Base-by-base conservation (phyloP, 2,888 invertebrate species). In the Erebia epiphron region DNA sequence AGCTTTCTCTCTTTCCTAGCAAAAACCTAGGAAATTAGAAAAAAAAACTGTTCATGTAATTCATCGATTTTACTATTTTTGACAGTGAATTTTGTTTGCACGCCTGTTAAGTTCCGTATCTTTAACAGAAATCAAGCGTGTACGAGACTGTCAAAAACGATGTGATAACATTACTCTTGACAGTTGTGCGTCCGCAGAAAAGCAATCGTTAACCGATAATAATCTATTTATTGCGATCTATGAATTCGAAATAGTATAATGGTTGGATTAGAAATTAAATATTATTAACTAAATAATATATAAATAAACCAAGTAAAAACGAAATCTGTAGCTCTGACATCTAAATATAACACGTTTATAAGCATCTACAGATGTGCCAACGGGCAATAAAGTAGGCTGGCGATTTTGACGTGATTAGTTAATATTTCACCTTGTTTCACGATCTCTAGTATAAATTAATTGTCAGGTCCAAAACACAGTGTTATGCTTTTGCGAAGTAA, bases 331-430 rank as follows among this genome's bases (percentile, higher is more conserved):
- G 41, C 11, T 21, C 66, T 66, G 66, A 57, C 56, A 43, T 57
- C 66, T 57, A 66, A 43, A 66, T 3, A 1, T 43, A 54, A 57
- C 46, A 14, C 56, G 41, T 56, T 13, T 21, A 46, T 43, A n/a
- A 66, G 21, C 18, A 62, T 62, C 49, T 21, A 49, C 21, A 18
- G 18, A 62, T 62, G 62, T 62, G 62, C 46, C 62, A 46, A 46
- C 13, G 10, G 62, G 14, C 62, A 18, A 46, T 1, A 18, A 49
- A 18, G 62, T 21, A 18, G 62, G 14, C 8, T 46, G 11, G 46
- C 46, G 16, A 49, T 7, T 60, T 21, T 8, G 13, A 13, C 46
- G 21, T 21, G 21, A 49, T 49, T 49, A 16, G 60, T 60, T 60
- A 41, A 60, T 43, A 16, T 60, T 16, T 8, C 10, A 9, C 3